Base-by-base conservation (phyloP, 1,140 invertebrate genomes). In the Caenorhabditis brenneri region DNA sequence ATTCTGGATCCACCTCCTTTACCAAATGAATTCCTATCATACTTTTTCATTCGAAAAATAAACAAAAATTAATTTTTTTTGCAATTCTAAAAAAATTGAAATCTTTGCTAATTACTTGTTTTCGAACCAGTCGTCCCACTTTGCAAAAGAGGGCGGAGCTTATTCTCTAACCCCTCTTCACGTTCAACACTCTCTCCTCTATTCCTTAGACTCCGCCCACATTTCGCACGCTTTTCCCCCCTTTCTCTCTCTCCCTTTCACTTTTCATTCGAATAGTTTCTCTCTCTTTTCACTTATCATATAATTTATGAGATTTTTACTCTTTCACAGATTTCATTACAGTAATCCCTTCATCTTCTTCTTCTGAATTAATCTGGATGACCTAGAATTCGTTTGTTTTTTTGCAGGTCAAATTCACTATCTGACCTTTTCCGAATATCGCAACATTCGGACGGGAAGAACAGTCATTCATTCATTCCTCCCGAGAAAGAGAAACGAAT, bases 381-480 rank as follows among this genome's bases (percentile, higher is more conserved):
- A 27, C 19, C 6, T 3, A 55, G 15, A 24, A 27, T 42, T n/a
- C n/a, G n/a, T n/a, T 27, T 36, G 31, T 19, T 46, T 74, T 65
- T 65, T 74, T 74, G 6, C 65, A 74, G 65, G 65, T 74, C 65
- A 74, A 74, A 74, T 74, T 74, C 65, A n/a, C 33, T 74, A 74
- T 74, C 65, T 74, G 65, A 74, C 65, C 65, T 74, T 74, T 74
- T 74, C 36, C 36, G n/a, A 29, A 65, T 27, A 12, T 22, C 65
- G 65, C 65, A 74, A 74, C 65, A 74, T 46, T 74, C 22, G 1
- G 15, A 27, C 4, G 53, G n/a, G 27, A 24, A 42, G 65, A 74
- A 74, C 65, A 42, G 15, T 24, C 65, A 42, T 74, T 74, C 65
- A 12, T n/a, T n/a, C n/a, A n/a, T n/a, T n/a, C n/a, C n/a, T n/a